Base-by-base conservation (phyloP, 2,888 invertebrate species). In the Theretra japonica region DNA sequence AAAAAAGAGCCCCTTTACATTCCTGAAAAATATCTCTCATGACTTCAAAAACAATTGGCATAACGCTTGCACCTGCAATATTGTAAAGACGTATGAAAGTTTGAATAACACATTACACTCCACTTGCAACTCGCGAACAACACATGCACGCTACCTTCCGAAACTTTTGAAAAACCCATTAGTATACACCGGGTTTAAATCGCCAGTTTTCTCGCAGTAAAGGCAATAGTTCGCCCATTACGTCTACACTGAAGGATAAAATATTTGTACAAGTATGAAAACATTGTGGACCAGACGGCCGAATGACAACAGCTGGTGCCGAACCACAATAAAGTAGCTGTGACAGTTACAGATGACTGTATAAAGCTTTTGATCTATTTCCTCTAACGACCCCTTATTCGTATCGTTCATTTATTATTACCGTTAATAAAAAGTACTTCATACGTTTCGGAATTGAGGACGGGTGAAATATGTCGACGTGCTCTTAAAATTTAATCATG, bases 361-460 rank as follows among this genome's bases (percentile, higher is more conserved):
- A 83, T 85, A 81, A 82, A 83, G 82, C 89, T 86, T 90, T 92
- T 92, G 91, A 92, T 92, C 89, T 91, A 88, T 88, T 83, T 83
- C 84, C 82, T 84, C 82, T 85, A 82, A 83, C 82, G 81, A 80
- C 80, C 79, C 80, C 80, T 83, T 84, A 79, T 82, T 82, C 68
- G 70, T 73, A 71, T 62, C 65, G 53, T 65, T 71, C 19, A 30
- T 25, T 56, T 60, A 71, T 62, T 65, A 65, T 56, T 56, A 53
- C 56, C 80, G 77, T 77, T 56, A 71, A 71, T 71, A 65, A 65
- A 71, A 65, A 71, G 53, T 62, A 71, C 56, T 71, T 41, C 33
- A 62, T 56, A 65, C 56, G 62, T 56, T 70, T 71, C 56, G 65
- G 65, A 62, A 71, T 65, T 65, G 48, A 56, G 33, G 62, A 71